Percentiles rank a stretch among this genome's conserved stretches.
These are phyloP conservation scores for Peromyscus eremicus DNA, from an alignment of 2,797 vertebrate genomes.

Conservation along the genomic window DNA sequence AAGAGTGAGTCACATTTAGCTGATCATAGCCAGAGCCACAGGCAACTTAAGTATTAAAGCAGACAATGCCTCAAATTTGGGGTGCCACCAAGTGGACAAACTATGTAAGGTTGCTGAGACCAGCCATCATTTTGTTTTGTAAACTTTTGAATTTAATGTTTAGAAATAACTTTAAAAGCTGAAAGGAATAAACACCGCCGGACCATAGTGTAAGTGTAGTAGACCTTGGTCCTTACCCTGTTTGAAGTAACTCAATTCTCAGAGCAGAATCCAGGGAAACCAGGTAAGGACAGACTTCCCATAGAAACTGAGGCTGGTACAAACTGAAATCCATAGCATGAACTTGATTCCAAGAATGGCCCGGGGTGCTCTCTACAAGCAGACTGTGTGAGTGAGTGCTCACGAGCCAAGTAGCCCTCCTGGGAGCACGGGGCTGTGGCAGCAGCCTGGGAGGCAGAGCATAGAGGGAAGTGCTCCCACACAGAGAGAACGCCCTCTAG, in stretches of 20 bases:
- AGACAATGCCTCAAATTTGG: conserved; percentile 75
- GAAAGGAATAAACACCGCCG: not conserved
- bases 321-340: too few relatives aligned
- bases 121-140: not conserved
- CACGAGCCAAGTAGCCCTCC: not conserved
- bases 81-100: conserved; percentile 87
- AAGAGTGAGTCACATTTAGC: not conserved
- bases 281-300: not conserved
- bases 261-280: conserved; percentile 40
- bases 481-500: not conserved
- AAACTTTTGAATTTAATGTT: conserved; percentile 11
- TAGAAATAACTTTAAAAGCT: conserved; percentile 22
- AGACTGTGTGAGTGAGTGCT: not conserved
- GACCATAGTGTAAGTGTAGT: not conserved
- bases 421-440: not conserved
- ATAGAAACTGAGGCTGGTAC: too few relatives aligned
- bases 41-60: conserved; percentile 19
- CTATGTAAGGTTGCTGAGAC: conserved; percentile 29
- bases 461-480: not conserved
- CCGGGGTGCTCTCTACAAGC: not conserved
- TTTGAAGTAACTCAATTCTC: conserved; percentile 30
- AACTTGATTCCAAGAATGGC: not conserved
- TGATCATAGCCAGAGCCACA: conserved; percentile 11
- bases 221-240: not conserved
- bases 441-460: not conserved